A percentile compares a stretch with the other conserved stretches of the same genome.
Evolutionary conservation across 2,113 vertebrate genomes (phyloP).

Genomic region (Clarias batrachus): DNA sequence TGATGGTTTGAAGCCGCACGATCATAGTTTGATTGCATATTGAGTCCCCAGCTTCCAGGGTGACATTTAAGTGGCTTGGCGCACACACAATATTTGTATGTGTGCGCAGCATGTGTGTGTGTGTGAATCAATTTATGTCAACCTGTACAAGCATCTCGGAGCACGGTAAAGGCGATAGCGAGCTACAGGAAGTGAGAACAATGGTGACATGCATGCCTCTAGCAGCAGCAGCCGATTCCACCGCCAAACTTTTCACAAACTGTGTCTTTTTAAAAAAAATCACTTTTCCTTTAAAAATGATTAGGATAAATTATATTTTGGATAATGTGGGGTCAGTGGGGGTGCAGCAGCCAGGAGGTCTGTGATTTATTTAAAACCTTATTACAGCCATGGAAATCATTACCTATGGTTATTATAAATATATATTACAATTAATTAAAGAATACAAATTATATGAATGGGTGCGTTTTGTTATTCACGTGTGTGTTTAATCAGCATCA

Average conservation of each 20-base stretch:
- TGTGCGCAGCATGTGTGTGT: background rate
- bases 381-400: background rate
- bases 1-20: background rate
- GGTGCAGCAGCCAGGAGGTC: too few species aligned
- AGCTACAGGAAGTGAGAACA: conserved; percentile 49
- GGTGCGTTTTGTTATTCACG: background rate
- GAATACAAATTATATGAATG: background rate
- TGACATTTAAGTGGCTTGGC: conserved; percentile 11
- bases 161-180: background rate
- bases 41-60: background rate
- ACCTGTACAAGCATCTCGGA: conserved; percentile 14
- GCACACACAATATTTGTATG: background rate
- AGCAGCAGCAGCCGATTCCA: background rate
- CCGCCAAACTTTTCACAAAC: background rate
- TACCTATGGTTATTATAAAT: background rate
- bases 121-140: background rate
- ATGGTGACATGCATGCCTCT: background rate
- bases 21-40: background rate
- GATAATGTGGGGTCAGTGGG: background rate
- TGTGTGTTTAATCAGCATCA: background rate
- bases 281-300: background rate
- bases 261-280: background rate
- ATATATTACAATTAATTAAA: too few species aligned
- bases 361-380: background rate
- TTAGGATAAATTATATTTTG: background rate